These are phyloP conservation scores for Drosophila monieri DNA, from an alignment of 2,888 invertebrate genomes.

Conservation along the genomic window DNA sequence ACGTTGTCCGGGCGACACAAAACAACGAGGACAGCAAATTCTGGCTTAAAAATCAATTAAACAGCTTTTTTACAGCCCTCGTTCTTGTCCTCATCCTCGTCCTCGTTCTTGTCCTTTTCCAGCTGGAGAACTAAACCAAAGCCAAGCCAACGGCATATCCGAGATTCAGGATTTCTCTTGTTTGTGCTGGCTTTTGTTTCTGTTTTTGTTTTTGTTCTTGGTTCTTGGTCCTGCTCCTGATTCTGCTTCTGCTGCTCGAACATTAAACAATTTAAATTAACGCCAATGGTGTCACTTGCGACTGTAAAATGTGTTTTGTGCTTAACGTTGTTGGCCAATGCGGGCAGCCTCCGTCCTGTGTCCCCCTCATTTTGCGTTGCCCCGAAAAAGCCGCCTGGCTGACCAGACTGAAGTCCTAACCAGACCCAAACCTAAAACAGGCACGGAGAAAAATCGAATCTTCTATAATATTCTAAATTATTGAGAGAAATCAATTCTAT, in stretches of 20 bases:
- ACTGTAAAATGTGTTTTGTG: conserved; percentile 76
- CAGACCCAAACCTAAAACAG: conserved; percentile 10
- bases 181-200: conserved; percentile 34
- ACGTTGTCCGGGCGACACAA: conserved; percentile 68
- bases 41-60: conserved; percentile 79
- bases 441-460: not conserved
- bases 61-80: conserved; percentile 70
- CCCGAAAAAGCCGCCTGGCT: conserved; percentile 30
- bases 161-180: conserved; percentile 65
- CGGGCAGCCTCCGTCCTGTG: conserved; percentile 47
- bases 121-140: conserved; percentile 38
- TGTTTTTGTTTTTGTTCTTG: conserved; percentile 8
- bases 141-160: conserved; percentile 47
- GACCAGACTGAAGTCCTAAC: conserved; percentile 16
- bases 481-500: not conserved
- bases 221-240: conserved; percentile 12
- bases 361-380: conserved; percentile 5
- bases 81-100: conserved; percentile 27
- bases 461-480: not conserved
- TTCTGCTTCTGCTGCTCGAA: conserved; percentile 53
- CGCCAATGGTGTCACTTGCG: conserved; percentile 82
- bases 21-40: conserved; percentile 68
- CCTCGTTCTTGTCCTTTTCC: conserved; percentile 22
- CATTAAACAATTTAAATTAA: conserved; percentile 82
- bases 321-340: conserved; percentile 66